Base-by-base conservation (phyloP, 2,888 invertebrate species). In the Leucozona laternaria region DNA sequence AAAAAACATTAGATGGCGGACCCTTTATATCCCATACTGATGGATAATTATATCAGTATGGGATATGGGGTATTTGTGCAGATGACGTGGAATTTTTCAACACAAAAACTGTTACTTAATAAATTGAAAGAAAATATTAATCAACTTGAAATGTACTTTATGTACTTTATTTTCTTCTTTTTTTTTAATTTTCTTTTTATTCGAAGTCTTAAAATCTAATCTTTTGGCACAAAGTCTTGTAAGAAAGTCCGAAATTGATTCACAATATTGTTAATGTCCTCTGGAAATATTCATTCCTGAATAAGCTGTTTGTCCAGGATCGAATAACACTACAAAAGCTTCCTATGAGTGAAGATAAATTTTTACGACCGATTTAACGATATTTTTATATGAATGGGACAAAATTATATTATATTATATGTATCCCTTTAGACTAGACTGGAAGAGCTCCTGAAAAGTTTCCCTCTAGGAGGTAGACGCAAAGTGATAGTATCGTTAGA, bases 171-270 rank as follows among this genome's bases (percentile, higher is more conserved):
- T 28, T 2, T 28, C n/a, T n/a, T n/a, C n/a, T n/a, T n/a, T n/a
- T n/a, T n/a, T n/a, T n/a, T n/a, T n/a, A n/a, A n/a, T 31, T 31
- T 13, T 13, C 13, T 37, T 37, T 4, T 37, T 11, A 11, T 34
- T 10, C 34, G 11, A 37, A 37, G 11, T 37, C 4, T 13, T 37
- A 13, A 37, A 37, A 37, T 37, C 37, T 37, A 37, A 37, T 37
- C 37, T 37, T 45, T 17, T 17, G 8, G 0, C 17, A 17, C 17
- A 45, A 4, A 17, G 17, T 45, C 8, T 10, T 17, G 8, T 10
- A 82, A 82, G 76, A 81, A 81, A 70, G 37, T 53, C 45, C 58
- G 43, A 82, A 87, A 87, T 87, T 87, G 87, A 87, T 83, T 83
- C 68, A 57, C 57, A 87, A 5, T 79, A 76, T 83, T 79, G 79